These are phyloP conservation scores for Liopterus haemorrhoidalis DNA, from an alignment of 2,888 invertebrate species.

Conservation along the genomic window DNA sequence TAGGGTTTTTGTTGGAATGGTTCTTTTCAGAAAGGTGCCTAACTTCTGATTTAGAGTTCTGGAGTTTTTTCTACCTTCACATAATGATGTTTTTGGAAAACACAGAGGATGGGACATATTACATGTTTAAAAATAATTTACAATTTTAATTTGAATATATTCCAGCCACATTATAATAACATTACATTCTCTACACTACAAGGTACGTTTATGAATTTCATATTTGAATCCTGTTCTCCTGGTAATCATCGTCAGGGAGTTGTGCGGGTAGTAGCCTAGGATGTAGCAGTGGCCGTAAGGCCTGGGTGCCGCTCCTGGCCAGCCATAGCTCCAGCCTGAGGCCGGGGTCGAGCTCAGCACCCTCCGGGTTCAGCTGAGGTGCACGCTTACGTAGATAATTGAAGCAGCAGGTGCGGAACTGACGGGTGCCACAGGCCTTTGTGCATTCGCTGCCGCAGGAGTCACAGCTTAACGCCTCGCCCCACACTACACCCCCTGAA, in stretches of 20 bases:
- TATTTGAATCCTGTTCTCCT: conserved; percentile 22
- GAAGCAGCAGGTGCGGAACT: conserved; percentile 67
- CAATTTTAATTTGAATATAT: too few species aligned
- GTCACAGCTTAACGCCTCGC: conserved; percentile 58
- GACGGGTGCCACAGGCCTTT: conserved; percentile 61
- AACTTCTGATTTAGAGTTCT: too few species aligned
- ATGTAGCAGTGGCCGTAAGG: conserved; percentile 28
- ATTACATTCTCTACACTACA: conserved; percentile 13
- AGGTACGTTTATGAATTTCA: conserved; percentile 11
- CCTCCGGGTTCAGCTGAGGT: conserved; percentile 33
- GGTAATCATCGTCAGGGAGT: too few species aligned
- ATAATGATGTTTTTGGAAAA: too few species aligned
- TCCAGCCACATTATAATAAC: conserved; percentile 21
- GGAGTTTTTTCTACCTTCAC: too few species aligned
- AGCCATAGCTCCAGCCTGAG: conserved; percentile 42
- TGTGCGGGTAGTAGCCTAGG: too few species aligned
- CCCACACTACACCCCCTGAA: conserved; percentile 48
- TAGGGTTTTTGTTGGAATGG: too few species aligned
- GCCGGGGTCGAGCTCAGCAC: conserved; percentile 40
- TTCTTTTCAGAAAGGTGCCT: too few species aligned
- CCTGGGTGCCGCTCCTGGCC: conserved; percentile 36
- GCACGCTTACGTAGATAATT: conserved; percentile 61
- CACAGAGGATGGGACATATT: too few species aligned
- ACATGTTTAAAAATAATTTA: too few species aligned
- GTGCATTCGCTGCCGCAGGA: conserved; percentile 65